Percentiles rank a stretch among this genome's conserved stretches.
Conservation (phyloP, 1,140 invertebrate genomes). For the Sminthurides bifidus region DNA sequence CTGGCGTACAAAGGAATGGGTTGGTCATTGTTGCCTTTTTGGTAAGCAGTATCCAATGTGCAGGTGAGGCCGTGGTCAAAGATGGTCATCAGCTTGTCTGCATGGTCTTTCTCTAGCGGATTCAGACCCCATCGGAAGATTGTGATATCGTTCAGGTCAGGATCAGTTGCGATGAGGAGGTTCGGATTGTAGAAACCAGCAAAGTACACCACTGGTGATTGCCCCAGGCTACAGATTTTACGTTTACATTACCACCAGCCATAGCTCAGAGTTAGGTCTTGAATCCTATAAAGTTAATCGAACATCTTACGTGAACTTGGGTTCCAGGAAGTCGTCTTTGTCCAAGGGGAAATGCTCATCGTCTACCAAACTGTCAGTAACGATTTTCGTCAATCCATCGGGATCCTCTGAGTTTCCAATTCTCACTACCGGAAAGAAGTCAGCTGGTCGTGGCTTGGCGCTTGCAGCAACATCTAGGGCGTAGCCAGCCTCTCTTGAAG, state of each 20-base stretch:
- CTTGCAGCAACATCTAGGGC: background rate
- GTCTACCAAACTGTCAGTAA: background rate
- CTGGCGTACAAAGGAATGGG: background rate
- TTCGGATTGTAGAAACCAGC: slow-evolving; percentile 15
- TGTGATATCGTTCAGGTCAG: background rate
- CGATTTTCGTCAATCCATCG: background rate
- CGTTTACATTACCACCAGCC: background rate
- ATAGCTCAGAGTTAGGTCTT: background rate
- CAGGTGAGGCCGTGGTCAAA: background rate
- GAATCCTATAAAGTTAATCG: background rate
- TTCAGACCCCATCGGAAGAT: slow-evolving; percentile 1
- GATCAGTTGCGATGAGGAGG: slow-evolving; percentile 6
- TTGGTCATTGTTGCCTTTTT: background rate
- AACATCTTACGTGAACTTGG: slow-evolving; percentile 1
- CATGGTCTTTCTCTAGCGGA: background rate
- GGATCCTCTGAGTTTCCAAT: background rate
- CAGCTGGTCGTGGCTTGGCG: background rate
- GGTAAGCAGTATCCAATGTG: background rate
- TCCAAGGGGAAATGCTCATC: slow-evolving; percentile 6
- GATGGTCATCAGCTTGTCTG: background rate
- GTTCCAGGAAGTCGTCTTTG: slow-evolving; percentile 6
- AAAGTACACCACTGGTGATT: background rate
- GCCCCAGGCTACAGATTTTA: background rate
- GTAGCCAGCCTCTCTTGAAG: background rate
- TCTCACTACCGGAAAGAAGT: background rate